Percentiles rank a stretch among this genome's conserved stretches.
phyloP scores from a whole-genome alignment of 2,113 vertebrate species.

The Anseranas semipalmata region DNA sequence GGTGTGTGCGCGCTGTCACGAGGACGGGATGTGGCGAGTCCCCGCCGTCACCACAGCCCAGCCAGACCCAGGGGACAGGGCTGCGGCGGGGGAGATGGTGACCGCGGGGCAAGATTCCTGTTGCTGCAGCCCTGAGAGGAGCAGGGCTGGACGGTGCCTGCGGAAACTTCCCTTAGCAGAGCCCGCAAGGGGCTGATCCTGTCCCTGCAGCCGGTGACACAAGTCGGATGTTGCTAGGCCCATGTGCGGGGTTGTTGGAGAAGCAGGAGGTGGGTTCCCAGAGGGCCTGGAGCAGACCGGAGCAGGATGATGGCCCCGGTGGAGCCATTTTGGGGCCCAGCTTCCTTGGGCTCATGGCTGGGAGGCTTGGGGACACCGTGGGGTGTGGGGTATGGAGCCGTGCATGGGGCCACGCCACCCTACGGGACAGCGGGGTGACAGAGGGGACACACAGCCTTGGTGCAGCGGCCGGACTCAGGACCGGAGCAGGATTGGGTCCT shows the following conservation, averaged over 20 bases:
- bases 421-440: not conserved
- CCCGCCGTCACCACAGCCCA: fast-evolving
- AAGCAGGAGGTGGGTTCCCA: not conserved
- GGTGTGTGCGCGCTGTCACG: fast-evolving
- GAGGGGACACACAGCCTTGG: not conserved
- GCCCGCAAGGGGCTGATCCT: not conserved
- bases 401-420: fast-evolving
- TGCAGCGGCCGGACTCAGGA: fast-evolving
- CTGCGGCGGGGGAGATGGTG: not conserved
- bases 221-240: fast-evolving
- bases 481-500: not conserved
- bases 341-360: not conserved
- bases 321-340: not conserved
- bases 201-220: not conserved
- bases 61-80: not conserved
- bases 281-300: not conserved
- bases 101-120: not conserved
- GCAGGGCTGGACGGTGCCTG: not conserved
- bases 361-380: not conserved
- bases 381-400: not conserved
- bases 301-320: not conserved
- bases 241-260: not conserved
- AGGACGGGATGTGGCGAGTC: not conserved
- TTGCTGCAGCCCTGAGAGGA: fast-evolving
- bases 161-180: not conserved